phyloP scores from a whole-genome alignment of 37 sponge, comb jelly and placozoan genomes.

The Chondrosia reniformis region DNA sequence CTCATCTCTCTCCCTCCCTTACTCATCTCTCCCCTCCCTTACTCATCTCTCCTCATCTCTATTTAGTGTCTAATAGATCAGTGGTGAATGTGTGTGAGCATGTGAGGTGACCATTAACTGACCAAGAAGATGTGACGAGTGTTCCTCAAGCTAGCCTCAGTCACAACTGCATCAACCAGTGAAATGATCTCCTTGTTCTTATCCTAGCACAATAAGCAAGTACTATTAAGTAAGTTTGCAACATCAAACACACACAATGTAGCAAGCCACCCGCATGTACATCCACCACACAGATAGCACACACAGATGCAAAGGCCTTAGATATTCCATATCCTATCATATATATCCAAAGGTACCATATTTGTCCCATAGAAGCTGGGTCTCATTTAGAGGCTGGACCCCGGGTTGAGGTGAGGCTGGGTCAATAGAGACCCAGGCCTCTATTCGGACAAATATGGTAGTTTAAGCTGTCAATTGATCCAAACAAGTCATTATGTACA shows the following conservation, averaged over 20 bases:
- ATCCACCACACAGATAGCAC: conserved; percentile 7
- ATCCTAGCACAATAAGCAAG: conserved; percentile 14
- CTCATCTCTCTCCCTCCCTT: no score
- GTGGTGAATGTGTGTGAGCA: not conserved
- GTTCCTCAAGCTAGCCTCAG: conserved; percentile 82
- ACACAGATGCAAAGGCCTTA: conserved; percentile 2
- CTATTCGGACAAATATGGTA: no score
- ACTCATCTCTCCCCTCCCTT: no score
- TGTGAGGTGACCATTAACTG: not conserved
- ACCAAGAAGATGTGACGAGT: conserved; percentile 86
- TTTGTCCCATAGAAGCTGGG: no score
- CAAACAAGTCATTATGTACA: no score
- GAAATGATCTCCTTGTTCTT: conserved; percentile 44
- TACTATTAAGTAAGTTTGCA: conserved; percentile 8
- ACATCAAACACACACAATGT: not conserved
- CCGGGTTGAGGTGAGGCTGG: no score
- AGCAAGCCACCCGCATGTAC: not conserved
- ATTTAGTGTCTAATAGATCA: not conserved
- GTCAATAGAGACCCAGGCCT: no score
- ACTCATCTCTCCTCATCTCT: no score
- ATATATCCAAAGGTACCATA: not conserved
- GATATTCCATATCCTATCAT: not conserved
- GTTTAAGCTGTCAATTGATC: no score
- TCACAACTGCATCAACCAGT: conserved; percentile 73
- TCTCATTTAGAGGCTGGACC: no score